These are phyloP conservation scores for Neosalanx taihuensis DNA, from an alignment of 2,797 vertebrate species.

Conservation along the genomic window DNA sequence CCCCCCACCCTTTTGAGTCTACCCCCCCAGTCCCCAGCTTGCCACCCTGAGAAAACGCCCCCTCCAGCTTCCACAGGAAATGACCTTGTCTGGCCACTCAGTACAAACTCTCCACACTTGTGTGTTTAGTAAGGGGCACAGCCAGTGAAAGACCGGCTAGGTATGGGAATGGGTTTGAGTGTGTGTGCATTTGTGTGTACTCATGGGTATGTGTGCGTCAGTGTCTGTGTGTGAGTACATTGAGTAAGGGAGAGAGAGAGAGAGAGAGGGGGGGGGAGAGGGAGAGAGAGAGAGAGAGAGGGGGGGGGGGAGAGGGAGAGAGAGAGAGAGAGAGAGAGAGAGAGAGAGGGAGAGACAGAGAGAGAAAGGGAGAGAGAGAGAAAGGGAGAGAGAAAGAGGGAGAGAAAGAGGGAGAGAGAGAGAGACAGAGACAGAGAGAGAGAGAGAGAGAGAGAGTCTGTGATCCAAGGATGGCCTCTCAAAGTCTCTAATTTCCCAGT, in stretches of 20 bases:
- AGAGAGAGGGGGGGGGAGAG: too few species aligned
- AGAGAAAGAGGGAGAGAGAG: not conserved
- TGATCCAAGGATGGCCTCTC: not conserved
- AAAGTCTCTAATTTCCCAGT: constrained; percentile 6
- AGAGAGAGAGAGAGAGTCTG: not conserved
- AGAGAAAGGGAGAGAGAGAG: not conserved
- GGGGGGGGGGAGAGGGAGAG: too few species aligned
- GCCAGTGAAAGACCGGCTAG: constrained; percentile 36
- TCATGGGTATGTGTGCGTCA: too few species aligned
- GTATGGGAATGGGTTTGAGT: constrained; percentile 5
- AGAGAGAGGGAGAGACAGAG: too few species aligned
- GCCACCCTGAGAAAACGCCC: constrained; percentile 19
- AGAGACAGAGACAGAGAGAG: not conserved
- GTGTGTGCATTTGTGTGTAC: not conserved
- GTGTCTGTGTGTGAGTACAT: not conserved
- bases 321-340: too few species aligned
- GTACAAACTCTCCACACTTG: constrained; percentile 41
- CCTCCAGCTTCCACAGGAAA: constrained; percentile 69
- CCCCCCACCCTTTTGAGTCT: constrained; percentile 13
- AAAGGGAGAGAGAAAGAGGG: not conserved
- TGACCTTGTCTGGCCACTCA: constrained; percentile 64
- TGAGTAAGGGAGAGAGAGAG: too few species aligned
- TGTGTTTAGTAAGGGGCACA: constrained; percentile 32
- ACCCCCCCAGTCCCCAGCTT: not conserved
- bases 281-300: too few species aligned